A percentile compares a stretch with the other conserved stretches of the same genome.
phyloP scores from a whole-genome alignment of 2,888 invertebrate species.

The Drymonia ruficornis region DNA sequence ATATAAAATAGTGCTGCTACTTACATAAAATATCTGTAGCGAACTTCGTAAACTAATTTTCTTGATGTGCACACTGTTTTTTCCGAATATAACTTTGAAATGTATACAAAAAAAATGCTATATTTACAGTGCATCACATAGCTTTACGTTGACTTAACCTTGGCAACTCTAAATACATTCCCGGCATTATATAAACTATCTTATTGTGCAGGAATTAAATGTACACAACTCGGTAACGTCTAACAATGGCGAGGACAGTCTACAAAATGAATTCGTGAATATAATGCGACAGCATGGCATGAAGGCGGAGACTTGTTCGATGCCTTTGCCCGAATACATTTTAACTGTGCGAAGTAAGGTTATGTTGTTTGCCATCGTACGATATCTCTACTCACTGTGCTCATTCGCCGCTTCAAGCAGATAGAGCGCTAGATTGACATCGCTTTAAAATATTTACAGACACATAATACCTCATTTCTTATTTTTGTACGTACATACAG shows the following conservation, averaged over 20 bases:
- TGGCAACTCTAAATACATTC: constrained; percentile 3
- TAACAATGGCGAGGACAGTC: background rate
- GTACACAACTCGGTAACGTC: background rate
- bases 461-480: no score
- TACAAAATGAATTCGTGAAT: background rate
- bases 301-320: background rate
- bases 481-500: no score
- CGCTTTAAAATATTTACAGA: no score
- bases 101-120: background rate
- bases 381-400: background rate
- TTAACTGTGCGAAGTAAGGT: background rate
- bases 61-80: background rate
- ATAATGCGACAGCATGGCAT: background rate
- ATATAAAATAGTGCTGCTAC: background rate
- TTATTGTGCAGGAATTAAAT: background rate
- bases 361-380: background rate
- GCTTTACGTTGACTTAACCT: background rate
- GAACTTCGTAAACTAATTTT: background rate
- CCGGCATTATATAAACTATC: background rate
- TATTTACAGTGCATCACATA: background rate
- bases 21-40: background rate
- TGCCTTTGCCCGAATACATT: background rate
- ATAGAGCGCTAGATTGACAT: background rate
- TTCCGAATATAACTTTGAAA: background rate
- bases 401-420: background rate